phyloP scores from a whole-genome alignment of 1,140 invertebrate species.

The Fopius arisanus region DNA sequence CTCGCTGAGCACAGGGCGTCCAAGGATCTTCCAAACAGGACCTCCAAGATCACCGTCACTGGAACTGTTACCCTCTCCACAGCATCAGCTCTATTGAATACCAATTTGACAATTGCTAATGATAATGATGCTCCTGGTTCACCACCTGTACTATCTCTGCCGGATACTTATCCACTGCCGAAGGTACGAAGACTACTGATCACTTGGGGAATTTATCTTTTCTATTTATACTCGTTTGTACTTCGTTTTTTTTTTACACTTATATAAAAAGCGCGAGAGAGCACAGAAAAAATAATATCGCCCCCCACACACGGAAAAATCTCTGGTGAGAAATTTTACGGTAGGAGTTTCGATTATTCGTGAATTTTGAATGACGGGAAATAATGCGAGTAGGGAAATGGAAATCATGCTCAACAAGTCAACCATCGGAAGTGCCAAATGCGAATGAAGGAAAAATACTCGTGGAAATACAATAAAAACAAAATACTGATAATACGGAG shows the following conservation, averaged over 20 bases:
- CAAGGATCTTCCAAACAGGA: constrained; percentile 63
- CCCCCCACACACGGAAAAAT: too few relatives aligned
- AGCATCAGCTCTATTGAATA: constrained; percentile 22
- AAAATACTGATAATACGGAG: too few relatives aligned
- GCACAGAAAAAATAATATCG: background rate
- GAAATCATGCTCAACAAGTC: too few relatives aligned
- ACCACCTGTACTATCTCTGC: constrained; percentile 60
- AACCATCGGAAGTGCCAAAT: too few relatives aligned
- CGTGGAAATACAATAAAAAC: too few relatives aligned
- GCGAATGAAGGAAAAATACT: too few relatives aligned
- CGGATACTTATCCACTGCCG: constrained; percentile 63
- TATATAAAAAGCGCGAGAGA: too few relatives aligned
- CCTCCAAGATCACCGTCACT: constrained; percentile 50
- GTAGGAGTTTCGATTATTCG: too few relatives aligned
- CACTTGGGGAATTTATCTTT: background rate
- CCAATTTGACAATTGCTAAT: constrained; percentile 24
- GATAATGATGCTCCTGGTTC: constrained; percentile 57
- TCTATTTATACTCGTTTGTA: too few relatives aligned
- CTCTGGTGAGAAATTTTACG: too few relatives aligned
- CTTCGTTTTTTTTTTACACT: constrained; percentile 8
- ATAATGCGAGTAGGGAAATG: too few relatives aligned
- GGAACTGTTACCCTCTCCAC: constrained; percentile 42
- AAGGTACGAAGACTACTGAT: constrained; percentile 47
- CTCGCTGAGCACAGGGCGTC: constrained; percentile 79
- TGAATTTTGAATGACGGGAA: too few relatives aligned